These are phyloP conservation scores for Polymixis flavicincta DNA, from an alignment of 2,888 invertebrate species.

Conservation along the genomic window DNA sequence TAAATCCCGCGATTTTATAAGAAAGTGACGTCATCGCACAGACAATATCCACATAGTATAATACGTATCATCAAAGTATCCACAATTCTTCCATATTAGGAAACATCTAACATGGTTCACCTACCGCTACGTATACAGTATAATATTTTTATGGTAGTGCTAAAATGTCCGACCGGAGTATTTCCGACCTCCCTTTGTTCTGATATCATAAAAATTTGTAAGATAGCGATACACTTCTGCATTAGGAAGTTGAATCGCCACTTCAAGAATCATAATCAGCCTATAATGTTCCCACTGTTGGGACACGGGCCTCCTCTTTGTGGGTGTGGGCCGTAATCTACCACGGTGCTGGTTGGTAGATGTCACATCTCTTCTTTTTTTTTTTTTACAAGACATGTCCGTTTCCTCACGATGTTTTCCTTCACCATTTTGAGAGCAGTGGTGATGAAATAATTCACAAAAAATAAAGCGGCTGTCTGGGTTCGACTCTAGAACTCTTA, in stretches of 20 bases:
- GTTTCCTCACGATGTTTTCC: no score
- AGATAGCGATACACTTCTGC: slow-evolving; percentile 52
- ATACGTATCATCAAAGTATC: background rate
- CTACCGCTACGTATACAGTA: slow-evolving; percentile 29
- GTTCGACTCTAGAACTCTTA: no score
- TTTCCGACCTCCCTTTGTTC: slow-evolving; percentile 63
- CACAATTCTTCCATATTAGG: slow-evolving; percentile 3
- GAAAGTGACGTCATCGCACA: background rate
- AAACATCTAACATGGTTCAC: slow-evolving; percentile 31
- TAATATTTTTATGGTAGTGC: slow-evolving; percentile 73
- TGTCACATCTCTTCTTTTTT: no score
- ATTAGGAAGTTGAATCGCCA: slow-evolving; percentile 19
- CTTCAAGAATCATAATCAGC: background rate
- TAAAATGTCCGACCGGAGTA: slow-evolving; percentile 65
- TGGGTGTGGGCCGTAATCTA: no score
- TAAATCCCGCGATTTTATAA: no score
- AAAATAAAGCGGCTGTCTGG: no score
- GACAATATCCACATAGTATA: background rate
- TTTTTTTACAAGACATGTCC: no score
- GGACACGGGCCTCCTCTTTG: no score
- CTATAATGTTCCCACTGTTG: no score
- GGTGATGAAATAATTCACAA: no score
- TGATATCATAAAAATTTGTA: slow-evolving; percentile 49
- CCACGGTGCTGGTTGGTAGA: no score
- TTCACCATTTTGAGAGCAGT: no score